phyloP scores from a whole-genome alignment of 2,888 invertebrate genomes.

The Dasypolia templi region DNA sequence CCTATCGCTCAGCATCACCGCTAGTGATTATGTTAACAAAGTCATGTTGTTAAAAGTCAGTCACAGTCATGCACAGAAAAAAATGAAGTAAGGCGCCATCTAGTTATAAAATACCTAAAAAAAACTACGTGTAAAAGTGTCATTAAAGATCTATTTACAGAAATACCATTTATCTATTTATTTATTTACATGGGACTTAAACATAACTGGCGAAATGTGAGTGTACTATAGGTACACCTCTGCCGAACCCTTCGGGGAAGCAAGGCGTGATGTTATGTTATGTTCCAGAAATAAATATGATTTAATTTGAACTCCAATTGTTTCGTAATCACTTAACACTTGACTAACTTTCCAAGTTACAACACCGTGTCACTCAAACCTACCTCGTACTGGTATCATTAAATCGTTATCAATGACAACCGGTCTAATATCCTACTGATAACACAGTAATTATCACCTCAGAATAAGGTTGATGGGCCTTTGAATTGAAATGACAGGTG shows the following conservation, averaged over 20 bases:
- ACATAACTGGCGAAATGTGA: too few relatives aligned
- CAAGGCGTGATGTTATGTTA: too few relatives aligned
- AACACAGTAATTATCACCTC: constrained; percentile 29
- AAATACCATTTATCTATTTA: too few relatives aligned
- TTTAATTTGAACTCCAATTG: neutral
- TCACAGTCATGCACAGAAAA: too few relatives aligned
- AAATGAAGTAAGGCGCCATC: too few relatives aligned
- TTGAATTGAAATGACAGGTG: constrained; percentile 32
- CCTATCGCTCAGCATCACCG: neutral
- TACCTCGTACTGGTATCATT: constrained; percentile 49
- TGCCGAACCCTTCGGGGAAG: too few relatives aligned
- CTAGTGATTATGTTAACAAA: neutral
- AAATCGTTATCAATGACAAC: constrained; percentile 50
- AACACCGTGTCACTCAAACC: constrained; percentile 29
- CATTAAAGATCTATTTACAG: too few relatives aligned
- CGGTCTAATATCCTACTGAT: constrained; percentile 52
- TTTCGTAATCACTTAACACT: neutral
- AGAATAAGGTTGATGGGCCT: constrained; percentile 56
- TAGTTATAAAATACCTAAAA: too few relatives aligned
- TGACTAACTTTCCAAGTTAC: constrained; percentile 11
- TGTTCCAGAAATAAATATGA: too few relatives aligned
- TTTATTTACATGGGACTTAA: too few relatives aligned
- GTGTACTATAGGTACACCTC: too few relatives aligned
- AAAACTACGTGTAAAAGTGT: too few relatives aligned
- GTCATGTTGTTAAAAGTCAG: neutral